Base-by-base conservation (phyloP, 23 tunicate genomes). In the Ciona savignyi region DNA sequence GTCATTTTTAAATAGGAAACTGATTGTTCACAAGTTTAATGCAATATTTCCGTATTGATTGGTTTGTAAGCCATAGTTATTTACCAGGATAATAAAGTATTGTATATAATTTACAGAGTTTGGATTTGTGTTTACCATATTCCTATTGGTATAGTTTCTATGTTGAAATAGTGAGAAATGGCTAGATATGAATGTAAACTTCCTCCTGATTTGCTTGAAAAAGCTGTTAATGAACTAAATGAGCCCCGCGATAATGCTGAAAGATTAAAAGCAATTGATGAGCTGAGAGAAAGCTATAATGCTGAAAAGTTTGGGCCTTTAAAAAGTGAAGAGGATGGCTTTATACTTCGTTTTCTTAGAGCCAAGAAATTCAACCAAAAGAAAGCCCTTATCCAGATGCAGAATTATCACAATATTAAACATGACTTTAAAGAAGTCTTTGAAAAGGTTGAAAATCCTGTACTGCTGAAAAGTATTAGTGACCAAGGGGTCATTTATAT, bases 151-250 rank as follows among this genome's bases (percentile, higher is more conserved):
- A 11, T 49, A 49, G 20, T n/a, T n/a, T n/a, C n/a, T n/a, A n/a
- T n/a, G n/a, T n/a, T n/a, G n/a, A n/a, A n/a, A n/a, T 63, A 29
- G 6, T 23, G 67, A 9, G 25, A 9, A 63, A 66, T 66, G 70
- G 29, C 70, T 66, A 63, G 67, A 25, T 63, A 63, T 22, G 67
- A n/a, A 63, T 63, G 67, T 22, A 9, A 20, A 22, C 67, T 63
- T 25, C 4, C 28, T 25, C 26, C 26, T 9, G 23, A 9, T 9
- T 4, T 63, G 26, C 67, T n/a, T 4, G 28, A 11, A 25, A 63
- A 22, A 63, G 67, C 67, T 9, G 22, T 25, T 25, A 22, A 11
- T 9, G 67, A 63, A 25, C 22, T 63, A 22, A 63, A 63, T 63
- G 67, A 63, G 28, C 67, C 67, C 15, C 6, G 6, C 4, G 22